Conservation (phyloP, 2,113 vertebrate genomes). For the Chionomys nivalis region DNA sequence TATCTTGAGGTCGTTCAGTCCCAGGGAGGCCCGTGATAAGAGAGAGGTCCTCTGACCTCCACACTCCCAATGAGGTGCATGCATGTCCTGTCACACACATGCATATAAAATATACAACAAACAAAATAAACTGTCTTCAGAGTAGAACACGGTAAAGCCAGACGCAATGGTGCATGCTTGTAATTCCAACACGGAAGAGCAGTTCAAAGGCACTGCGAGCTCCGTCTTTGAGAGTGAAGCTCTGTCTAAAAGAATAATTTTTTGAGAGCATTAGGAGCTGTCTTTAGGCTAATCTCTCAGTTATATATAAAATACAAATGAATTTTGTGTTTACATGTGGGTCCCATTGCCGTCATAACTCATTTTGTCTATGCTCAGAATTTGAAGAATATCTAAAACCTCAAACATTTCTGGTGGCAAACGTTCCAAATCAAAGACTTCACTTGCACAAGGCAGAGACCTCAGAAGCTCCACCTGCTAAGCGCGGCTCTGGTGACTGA, state of each 20-base stretch:
- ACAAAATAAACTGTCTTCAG: background rate
- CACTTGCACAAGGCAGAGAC: background rate
- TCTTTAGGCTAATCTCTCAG: background rate
- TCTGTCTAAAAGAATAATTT: background rate
- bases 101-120: background rate
- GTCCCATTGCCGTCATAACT: background rate
- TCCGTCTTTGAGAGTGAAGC: too few species aligned
- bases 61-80: background rate
- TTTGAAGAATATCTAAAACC: background rate
- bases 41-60: background rate
- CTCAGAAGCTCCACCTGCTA: background rate
- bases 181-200: background rate
- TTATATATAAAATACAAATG: background rate
- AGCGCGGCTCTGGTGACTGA: background rate
- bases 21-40: background rate
- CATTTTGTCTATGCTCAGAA: background rate
- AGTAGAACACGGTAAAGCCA: background rate
- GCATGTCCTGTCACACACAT: background rate
- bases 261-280: background rate
- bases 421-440: background rate
- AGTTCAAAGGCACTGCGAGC: too few species aligned
- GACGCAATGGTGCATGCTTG: too few species aligned
- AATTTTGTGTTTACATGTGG: background rate
- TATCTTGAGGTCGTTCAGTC: background rate
- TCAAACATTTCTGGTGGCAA: background rate